Base-by-base conservation (phyloP, 2,888 invertebrate genomes). In the Escarpia spicata region DNA sequence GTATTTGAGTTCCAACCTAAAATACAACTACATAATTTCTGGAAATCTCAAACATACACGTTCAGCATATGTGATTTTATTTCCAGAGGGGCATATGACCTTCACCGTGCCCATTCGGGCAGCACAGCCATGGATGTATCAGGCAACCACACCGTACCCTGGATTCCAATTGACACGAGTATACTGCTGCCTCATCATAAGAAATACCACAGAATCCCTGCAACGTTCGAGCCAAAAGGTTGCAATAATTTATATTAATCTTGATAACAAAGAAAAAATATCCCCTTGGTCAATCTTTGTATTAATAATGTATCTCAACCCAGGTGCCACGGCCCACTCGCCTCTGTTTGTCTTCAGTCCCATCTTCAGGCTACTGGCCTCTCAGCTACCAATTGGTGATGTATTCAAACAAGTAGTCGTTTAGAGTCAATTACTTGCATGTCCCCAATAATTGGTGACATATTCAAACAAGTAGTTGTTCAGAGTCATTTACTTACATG, bases 91-190 rank as follows among this genome's bases (percentile, higher is more conserved):
- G 93, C 93, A 0, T 95, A 95, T 93, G 95, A 95, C 93, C 94
- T 95, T 31, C 95, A 95, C 91, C 93, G 94, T 89, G 93, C 93
- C 44, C 94, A 95, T 93, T 93, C 94, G 43, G 94, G 94, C 15
- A 93, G 94, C 75, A 93, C 93, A n/a, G 93, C 93, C 58, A 75
- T 6, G 3, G 75, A 75, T 26, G 75, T 26, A 26, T 75, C 75
- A 26, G 75, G 75, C 75, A 75, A 26, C 75, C 75, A n/a, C 75
- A 26, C 75, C 2, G 75, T 95, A 10, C 94, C 94, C 31, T 96
- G 95, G 95, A 92, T 95, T 37, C 95, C 96, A n/a, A 93, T 96
- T 37, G 95, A 96, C 92, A 94, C 95, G 9, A 94, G 93, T 2
- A 90, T 95, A 9, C 93, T 95, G 43, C 93, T 95, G 90, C 95